These are phyloP conservation scores for Leptinotarsa peninsularis DNA, from an alignment of 2,888 invertebrate genomes.

Conservation along the genomic window DNA sequence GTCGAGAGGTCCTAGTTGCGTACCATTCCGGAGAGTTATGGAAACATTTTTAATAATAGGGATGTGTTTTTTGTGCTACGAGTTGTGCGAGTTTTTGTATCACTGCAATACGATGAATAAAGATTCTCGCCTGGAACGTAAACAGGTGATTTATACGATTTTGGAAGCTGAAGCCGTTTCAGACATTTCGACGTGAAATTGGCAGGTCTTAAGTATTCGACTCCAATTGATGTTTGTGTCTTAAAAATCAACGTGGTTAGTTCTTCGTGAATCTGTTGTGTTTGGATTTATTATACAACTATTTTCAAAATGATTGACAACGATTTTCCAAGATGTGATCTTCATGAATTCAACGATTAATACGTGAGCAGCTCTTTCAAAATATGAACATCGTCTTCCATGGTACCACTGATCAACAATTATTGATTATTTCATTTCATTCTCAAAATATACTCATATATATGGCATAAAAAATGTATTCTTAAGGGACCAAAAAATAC, in stretches of 20 bases:
- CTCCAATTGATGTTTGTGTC: conserved; percentile 7
- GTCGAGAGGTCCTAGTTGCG: not conserved
- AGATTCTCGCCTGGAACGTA: conserved; percentile 50
- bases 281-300: not conserved
- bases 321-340: not conserved
- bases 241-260: not conserved
- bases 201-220: conserved; percentile 2
- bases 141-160: conserved; percentile 62
- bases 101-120: conserved; percentile 66
- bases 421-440: not conserved
- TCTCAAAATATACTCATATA: not conserved
- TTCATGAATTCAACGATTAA: not conserved
- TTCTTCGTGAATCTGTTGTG: not conserved
- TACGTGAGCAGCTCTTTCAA: not conserved
- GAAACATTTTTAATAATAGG: conserved; percentile 77
- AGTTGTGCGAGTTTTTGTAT: conserved; percentile 74
- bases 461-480: not conserved
- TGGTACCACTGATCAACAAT: conserved; percentile 12
- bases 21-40: conserved; percentile 63
- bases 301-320: not conserved
- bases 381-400: conserved; percentile 1
- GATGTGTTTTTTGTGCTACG: conserved; percentile 76
- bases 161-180: conserved; percentile 46
- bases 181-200: conserved; percentile 26
- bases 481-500: not conserved